Base-by-base conservation (phyloP, 2,888 invertebrate species). In the Nowickia ferox region DNA sequence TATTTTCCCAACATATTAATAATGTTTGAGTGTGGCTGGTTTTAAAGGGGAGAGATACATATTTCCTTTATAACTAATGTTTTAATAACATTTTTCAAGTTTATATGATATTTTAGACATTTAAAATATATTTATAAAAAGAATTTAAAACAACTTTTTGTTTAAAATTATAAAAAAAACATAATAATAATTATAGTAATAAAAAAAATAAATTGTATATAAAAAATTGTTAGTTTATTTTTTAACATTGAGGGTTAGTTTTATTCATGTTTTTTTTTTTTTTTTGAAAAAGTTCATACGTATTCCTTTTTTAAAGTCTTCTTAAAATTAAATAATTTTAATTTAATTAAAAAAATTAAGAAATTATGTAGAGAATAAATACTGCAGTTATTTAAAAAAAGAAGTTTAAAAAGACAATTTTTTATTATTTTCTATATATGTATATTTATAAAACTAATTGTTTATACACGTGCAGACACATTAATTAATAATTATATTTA, bases 381-480 rank as follows among this genome's bases (percentile, higher is more conserved):
- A 86, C 86, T 86, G 86, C 79, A 76, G 76, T 86, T 86, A 86
- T 72, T 69, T 75, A 84, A 72, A 17, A 82, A 82, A 86, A 38
- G 30, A 66, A 76, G 51, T 63, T 80, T 68, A 82, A 83, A 79
- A 79, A 76, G 40, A 59, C 4, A 76, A 15, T 51, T 57, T 74
- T 68, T 80, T 71, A 66, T 83, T 82, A 71, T 65, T 66, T 76
- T 84, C 68, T 76, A 80, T 78, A 82, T 84, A 82, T 30, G 30
- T 77, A 65, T 84, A 76, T 78, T 84, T 68, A 77, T 86, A 86
- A 84, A 86, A 81, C 77, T 86, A 86, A 59, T 78, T 84, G 72
- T 86, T 86, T 86, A 84, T 84, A 86, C 84, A 86, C 83, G 83
- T 86, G 86, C 83, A 86, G 79, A 83, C 76, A 86, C 83, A 86